A percentile compares a stretch with the other conserved stretches of the same genome.
phyloP scores from a whole-genome alignment of 2,888 invertebrate genomes.

The Camponotus fellah region DNA sequence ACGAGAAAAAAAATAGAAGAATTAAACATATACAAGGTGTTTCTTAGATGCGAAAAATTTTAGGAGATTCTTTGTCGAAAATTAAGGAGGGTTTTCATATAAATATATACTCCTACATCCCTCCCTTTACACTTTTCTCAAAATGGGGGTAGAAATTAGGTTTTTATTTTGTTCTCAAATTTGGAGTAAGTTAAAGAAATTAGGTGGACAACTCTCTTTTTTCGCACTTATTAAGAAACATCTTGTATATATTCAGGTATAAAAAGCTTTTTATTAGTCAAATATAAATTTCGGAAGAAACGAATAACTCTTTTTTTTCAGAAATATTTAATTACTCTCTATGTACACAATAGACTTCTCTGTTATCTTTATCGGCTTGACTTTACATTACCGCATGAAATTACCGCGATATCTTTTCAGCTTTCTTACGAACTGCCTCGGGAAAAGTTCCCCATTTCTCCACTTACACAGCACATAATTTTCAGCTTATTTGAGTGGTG shows the following conservation, averaged over 20 bases:
- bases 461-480: constrained; percentile 68
- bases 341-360: background rate
- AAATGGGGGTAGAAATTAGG: too few species aligned
- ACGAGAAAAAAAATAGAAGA: background rate
- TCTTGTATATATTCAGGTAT: background rate
- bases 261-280: background rate
- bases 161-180: too few species aligned
- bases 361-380: constrained; percentile 18
- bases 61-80: too few species aligned
- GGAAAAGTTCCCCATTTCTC: constrained; percentile 43
- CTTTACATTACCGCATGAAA: constrained; percentile 38
- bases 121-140: too few species aligned
- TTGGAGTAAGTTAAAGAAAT: too few species aligned
- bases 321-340: constrained; percentile 32
- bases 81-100: too few species aligned
- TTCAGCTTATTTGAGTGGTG: constrained; percentile 63
- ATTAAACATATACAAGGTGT: background rate
- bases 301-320: background rate
- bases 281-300: background rate
- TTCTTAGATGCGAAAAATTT: too few species aligned
- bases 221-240: too few species aligned
- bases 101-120: too few species aligned
- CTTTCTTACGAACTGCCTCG: constrained; percentile 1
- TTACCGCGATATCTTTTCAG: constrained; percentile 54
- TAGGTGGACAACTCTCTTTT: too few species aligned